A percentile compares a stretch with the other conserved stretches of the same genome.
Evolutionary conservation across 1,140 invertebrate species (phyloP).

Genomic region (Hylaeus anthracinus): DNA sequence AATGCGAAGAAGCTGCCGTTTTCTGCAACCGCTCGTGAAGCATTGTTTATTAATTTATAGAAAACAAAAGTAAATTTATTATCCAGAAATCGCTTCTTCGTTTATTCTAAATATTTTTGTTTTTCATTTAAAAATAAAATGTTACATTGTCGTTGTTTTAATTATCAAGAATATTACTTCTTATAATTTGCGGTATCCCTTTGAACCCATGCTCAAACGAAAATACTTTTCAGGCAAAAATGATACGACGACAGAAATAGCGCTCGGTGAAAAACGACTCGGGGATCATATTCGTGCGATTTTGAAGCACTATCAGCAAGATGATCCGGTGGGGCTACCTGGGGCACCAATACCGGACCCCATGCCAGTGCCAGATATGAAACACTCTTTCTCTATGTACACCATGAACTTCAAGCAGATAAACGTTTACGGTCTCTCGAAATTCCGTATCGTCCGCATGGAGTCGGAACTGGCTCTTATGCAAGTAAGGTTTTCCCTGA

Average conservation of each 20-base stretch:
- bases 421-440: slow-evolving; percentile 87
- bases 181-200: neutral
- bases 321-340: slow-evolving; percentile 89
- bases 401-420: slow-evolving; percentile 87
- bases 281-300: slow-evolving; percentile 87
- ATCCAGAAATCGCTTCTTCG: too few species aligned
- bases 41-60: too few species aligned
- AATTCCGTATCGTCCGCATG: slow-evolving; percentile 87
- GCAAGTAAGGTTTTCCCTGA: slow-evolving; percentile 80
- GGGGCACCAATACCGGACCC: slow-evolving; percentile 89
- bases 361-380: slow-evolving; percentile 88
- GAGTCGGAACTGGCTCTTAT: slow-evolving; percentile 85
- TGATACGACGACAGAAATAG: slow-evolving; percentile 65
- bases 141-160: too few species aligned
- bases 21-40: neutral
- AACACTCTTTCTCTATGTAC: slow-evolving; percentile 86
- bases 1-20: neutral
- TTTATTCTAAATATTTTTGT: too few species aligned
- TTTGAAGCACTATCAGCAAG: slow-evolving; percentile 91
- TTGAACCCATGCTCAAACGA: neutral
- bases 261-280: slow-evolving; percentile 84
- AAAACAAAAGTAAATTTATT: too few species aligned
- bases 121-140: too few species aligned
- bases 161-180: too few species aligned
- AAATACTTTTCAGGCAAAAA: slow-evolving; percentile 14